phyloP scores from a whole-genome alignment of 2,113 vertebrate genomes.

The Myxocyprinus asiaticus region DNA sequence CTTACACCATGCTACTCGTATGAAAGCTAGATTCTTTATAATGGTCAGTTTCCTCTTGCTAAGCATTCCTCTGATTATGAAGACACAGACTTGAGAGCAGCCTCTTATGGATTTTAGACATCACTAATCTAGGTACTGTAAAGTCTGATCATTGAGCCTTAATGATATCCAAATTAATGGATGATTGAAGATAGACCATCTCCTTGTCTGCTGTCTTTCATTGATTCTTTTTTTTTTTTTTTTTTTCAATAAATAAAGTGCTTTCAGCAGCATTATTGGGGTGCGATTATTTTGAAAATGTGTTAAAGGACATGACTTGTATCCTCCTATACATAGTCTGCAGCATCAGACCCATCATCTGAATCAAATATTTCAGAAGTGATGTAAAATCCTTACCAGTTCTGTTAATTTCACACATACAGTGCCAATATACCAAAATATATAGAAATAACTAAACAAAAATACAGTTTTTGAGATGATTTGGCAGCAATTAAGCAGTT shows the following conservation, averaged over 20 bases:
- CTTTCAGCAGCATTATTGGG: no score
- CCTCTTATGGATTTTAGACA: constrained; percentile 40
- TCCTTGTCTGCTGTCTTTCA: no score
- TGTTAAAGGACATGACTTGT: no score
- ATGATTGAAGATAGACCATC: constrained; percentile 11
- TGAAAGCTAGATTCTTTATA: constrained; percentile 31
- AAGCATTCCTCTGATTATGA: constrained; percentile 40
- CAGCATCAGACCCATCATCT: no score
- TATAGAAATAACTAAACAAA: background rate
- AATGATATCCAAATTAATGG: constrained; percentile 39
- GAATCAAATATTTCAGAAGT: no score
- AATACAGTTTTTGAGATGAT: background rate
- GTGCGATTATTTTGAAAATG: no score
- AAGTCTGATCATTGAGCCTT: constrained; percentile 33
- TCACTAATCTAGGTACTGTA: constrained; percentile 42
- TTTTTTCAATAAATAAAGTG: no score
- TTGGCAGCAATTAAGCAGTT: background rate
- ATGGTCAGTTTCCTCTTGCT: constrained; percentile 15
- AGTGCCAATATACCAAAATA: background rate
- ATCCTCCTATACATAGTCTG: no score
- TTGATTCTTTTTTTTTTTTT: no score
- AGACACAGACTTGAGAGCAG: background rate
- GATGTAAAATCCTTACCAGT: no score
- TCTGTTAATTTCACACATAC: no score
- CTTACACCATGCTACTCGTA: constrained; percentile 25